A percentile compares a stretch with the other conserved stretches of the same genome.
Conservation (phyloP, 2,888 invertebrate species). For the Pecten maximus region DNA sequence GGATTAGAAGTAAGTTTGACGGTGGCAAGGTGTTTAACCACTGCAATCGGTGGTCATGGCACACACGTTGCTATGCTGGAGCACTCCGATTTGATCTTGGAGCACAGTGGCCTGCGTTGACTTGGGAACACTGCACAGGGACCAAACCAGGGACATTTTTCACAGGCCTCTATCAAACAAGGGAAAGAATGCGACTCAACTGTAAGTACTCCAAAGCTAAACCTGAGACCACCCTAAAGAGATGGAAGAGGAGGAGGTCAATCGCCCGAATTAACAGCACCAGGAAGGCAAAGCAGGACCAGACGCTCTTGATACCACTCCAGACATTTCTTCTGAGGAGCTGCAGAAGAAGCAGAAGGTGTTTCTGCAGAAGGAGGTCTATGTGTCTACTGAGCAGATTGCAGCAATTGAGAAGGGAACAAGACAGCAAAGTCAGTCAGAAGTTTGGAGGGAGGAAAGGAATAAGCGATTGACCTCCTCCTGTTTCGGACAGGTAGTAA, state of each 20-base stretch:
- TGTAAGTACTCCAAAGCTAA: constrained; percentile 41
- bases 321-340: background rate
- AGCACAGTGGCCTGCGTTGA: too few species aligned
- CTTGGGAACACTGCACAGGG: too few species aligned
- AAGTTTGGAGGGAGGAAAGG: background rate
- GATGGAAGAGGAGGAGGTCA: constrained; percentile 38
- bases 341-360: background rate
- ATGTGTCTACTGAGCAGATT: background rate
- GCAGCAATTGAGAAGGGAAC: background rate
- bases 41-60: constrained; percentile 48
- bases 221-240: background rate
- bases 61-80: too few species aligned
- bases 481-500: background rate
- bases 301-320: background rate
- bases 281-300: background rate
- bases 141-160: too few species aligned
- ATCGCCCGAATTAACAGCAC: background rate
- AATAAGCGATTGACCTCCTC: constrained; percentile 18
- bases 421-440: background rate
- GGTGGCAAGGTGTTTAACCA: constrained; percentile 39
- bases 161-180: too few species aligned
- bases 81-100: too few species aligned
- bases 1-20: too few species aligned
- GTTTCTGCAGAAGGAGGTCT: too few species aligned
- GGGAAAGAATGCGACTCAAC: too few species aligned